These are phyloP conservation scores for Priocnemis perturbator DNA, from an alignment of 2,888 invertebrate species.

Conservation along the genomic window DNA sequence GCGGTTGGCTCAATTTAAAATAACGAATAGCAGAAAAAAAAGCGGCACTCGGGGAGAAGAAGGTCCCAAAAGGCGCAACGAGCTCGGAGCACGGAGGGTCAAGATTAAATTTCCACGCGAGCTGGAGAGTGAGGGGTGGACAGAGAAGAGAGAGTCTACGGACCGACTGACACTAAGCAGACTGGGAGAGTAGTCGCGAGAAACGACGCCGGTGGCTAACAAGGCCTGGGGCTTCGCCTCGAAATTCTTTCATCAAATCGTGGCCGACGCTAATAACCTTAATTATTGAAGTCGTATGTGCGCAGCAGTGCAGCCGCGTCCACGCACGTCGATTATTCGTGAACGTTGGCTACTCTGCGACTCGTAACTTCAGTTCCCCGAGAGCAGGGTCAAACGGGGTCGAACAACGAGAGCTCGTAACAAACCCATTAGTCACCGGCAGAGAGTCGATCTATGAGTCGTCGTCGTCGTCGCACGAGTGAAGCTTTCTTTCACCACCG, in stretches of 20 bases:
- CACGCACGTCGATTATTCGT: not conserved
- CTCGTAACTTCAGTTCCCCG: conserved; percentile 35
- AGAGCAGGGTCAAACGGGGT: conserved; percentile 53
- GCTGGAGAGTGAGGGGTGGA: not conserved
- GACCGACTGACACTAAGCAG: too few relatives aligned
- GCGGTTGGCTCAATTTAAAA: too few relatives aligned
- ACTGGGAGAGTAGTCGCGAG: not conserved
- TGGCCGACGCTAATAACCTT: conserved; percentile 28
- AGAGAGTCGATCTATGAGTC: conserved; percentile 32
- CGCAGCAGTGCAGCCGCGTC: conserved; percentile 1
- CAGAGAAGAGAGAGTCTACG: not conserved
- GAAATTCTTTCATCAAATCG: conserved; percentile 33
- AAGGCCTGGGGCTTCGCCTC: conserved; percentile 25
- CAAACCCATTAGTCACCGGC: conserved; percentile 56
- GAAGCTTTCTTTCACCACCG: conserved; percentile 13
- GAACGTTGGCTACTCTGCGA: conserved; percentile 8
- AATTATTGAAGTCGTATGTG: conserved; percentile 43
- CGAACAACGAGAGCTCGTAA: conserved; percentile 45
- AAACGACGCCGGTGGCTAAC: too few relatives aligned
- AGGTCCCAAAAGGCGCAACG: conserved; percentile 19
- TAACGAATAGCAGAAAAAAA: too few relatives aligned
- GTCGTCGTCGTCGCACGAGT: conserved; percentile 10
- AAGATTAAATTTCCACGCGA: not conserved
- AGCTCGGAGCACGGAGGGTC: too few relatives aligned
- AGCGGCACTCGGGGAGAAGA: not conserved